These are phyloP conservation scores for Coracias cyanogaster DNA, from an alignment of 2,797 vertebrate species.

Conservation along the genomic window DNA sequence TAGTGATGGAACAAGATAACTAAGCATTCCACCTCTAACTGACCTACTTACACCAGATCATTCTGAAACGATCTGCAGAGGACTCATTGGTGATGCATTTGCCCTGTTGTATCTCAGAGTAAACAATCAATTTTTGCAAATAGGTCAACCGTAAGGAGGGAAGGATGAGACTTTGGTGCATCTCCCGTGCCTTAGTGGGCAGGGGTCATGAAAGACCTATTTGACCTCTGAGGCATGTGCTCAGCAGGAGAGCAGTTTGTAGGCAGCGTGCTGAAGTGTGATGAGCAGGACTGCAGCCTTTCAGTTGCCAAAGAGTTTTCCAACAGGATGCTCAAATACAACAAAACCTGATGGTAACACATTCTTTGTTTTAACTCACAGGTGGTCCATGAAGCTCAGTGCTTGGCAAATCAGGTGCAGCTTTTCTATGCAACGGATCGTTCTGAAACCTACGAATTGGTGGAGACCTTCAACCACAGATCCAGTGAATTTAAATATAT, in stretches of 20 bases:
- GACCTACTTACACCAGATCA: neutral
- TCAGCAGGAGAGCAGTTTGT: neutral
- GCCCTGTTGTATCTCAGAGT: neutral
- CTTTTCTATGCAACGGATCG: slow-evolving; percentile 93
- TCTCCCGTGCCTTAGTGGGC: neutral
- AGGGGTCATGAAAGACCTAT: neutral
- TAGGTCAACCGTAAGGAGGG: neutral
- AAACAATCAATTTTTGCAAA: neutral
- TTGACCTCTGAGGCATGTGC: neutral
- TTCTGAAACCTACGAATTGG: slow-evolving; percentile 84
- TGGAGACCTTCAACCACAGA: slow-evolving; percentile 93
- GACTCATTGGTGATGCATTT: neutral
- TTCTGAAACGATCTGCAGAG: neutral
- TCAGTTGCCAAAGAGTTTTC: neutral
- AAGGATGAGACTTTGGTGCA: neutral
- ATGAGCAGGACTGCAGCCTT: neutral
- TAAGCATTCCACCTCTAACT: neutral
- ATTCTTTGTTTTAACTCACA: slow-evolving; percentile 66
- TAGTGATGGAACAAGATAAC: neutral
- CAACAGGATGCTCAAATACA: neutral
- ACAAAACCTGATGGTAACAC: accelerated
- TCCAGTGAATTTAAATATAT: slow-evolving; percentile 92
- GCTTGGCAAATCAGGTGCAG: slow-evolving; percentile 95
- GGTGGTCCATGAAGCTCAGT: slow-evolving; percentile 92
- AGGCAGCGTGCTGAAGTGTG: accelerated